Evolutionary conservation across 2,888 invertebrate species (phyloP), one percentile per base, ranked within the genome.

Genomic region (Troides aeacus): DNA sequence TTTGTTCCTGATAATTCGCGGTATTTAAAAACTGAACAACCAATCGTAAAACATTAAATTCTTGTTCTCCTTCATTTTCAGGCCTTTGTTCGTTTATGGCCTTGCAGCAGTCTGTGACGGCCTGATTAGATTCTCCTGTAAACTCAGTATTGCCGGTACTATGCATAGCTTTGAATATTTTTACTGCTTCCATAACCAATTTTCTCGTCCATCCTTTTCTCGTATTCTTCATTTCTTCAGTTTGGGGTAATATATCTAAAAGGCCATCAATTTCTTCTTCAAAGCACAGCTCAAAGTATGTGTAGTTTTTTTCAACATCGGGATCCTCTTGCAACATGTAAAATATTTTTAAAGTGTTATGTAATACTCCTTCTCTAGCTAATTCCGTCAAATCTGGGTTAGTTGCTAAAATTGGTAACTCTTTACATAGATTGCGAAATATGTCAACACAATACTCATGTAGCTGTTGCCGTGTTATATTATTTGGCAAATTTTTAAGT

Each of bases 251-350:
- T 10, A 72, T 71, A 36, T 78, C 76, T 18, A 89, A 62, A 66
- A 81, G 83, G 0, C 75, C 65, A 10, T 84, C 77, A 53, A 86
- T 81, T 72, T 79, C 77, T 39, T 62, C 42, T 67, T 74, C 79
- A 0, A 84, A 67, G 24, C 60, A 46, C 46, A 67, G 57, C 42
- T 70, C 64, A 57, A 70, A 70, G 30, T 59, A 66, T 6, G 60
- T 67, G 17, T 60, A 67, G 64, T 70, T 66, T 21, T 64, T 67
- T 62, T 56, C 67, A 21, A 67, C 21, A 39, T 66, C 46, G 0
- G 67, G 42, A 30, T 70, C 57, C 59, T 66, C 64, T 64, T 39
- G 53, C 18, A 67, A 23, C 61, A 57, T 70, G 57, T 56, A 70
- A 57, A 64, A 67, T 23, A 70, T 24, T 61, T 70, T 67, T 18